These are phyloP conservation scores for Mergus octosetaceus DNA, from an alignment of 2,797 vertebrate species.

Conservation along the genomic window DNA sequence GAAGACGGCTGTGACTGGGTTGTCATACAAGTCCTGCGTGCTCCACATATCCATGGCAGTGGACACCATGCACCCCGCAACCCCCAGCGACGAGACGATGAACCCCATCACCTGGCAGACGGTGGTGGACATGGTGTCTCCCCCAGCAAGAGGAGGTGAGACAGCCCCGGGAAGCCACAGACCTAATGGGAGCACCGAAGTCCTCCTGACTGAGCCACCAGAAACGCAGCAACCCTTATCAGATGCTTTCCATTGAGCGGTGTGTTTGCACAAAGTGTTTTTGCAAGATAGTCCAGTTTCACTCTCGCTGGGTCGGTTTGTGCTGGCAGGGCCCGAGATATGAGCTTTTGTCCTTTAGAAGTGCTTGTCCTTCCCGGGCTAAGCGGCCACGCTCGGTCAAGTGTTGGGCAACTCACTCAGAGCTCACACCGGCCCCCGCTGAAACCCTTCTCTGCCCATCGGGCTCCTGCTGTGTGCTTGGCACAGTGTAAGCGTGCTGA, in stretches of 20 bases:
- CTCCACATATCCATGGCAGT: constrained; percentile 87
- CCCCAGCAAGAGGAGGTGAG: not conserved
- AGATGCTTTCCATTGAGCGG: constrained; percentile 61
- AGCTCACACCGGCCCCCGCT: not conserved
- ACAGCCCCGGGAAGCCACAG: not conserved
- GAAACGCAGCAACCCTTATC: constrained; percentile 62
- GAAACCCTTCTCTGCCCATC: not conserved
- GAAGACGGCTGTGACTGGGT: constrained; percentile 82
- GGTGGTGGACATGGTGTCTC: constrained; percentile 81
- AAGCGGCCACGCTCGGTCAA: not conserved
- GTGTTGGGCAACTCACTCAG: not conserved
- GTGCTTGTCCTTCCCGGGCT: constrained; percentile 61
- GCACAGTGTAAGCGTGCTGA: not conserved
- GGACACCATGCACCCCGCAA: constrained; percentile 81
- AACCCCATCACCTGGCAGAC: constrained; percentile 84
- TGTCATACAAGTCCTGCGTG: constrained; percentile 84
- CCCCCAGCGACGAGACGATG: constrained; percentile 79
- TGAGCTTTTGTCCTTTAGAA: constrained; percentile 71
- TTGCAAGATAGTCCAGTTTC: constrained; percentile 85
- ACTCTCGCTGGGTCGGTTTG: constrained; percentile 64
- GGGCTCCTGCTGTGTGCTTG: not conserved
- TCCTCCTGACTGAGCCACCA: constrained; percentile 48
- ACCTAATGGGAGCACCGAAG: not conserved
- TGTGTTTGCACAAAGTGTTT: constrained; percentile 83
- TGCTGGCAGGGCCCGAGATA: constrained; percentile 51